A percentile compares a stretch with the other conserved stretches of the same genome.
Conservation (phyloP, 2,888 invertebrate genomes). For the Nemotelus pantherinus region DNA sequence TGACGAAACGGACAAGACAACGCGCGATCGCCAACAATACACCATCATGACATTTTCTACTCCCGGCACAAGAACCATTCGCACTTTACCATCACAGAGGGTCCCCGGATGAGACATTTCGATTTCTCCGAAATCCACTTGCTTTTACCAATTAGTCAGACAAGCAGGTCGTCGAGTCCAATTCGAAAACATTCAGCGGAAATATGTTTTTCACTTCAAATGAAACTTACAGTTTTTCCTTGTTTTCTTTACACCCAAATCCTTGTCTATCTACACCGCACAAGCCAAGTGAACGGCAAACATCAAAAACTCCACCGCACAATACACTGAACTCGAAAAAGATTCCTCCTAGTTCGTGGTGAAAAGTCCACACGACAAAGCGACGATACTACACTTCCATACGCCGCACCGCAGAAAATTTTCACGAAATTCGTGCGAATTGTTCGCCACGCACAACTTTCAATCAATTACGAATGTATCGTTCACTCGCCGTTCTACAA, state of each 20-base stretch:
- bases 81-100: neutral
- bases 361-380: too few relatives aligned
- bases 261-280: constrained; percentile 5
- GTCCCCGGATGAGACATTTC: constrained; percentile 14
- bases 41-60: neutral
- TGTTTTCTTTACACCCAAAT: neutral
- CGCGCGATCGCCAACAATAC: constrained; percentile 14
- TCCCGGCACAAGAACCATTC: neutral
- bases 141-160: constrained; percentile 25
- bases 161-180: neutral
- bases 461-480: too few relatives aligned
- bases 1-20: neutral
- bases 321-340: constrained; percentile 2
- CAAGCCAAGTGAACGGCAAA: constrained; percentile 30
- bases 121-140: constrained; percentile 6
- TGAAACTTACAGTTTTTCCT: constrained; percentile 13
- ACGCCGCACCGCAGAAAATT: too few relatives aligned
- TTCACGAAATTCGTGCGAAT: too few relatives aligned
- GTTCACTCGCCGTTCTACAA: too few relatives aligned
- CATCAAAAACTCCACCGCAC: constrained; percentile 34
- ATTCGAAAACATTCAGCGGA: neutral
- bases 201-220: neutral
- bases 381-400: too few relatives aligned
- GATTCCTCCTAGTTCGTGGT: neutral
- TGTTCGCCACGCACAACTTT: too few relatives aligned